phyloP scores from a whole-genome alignment of 2,797 vertebrate genomes.

The Psittacula echo region DNA sequence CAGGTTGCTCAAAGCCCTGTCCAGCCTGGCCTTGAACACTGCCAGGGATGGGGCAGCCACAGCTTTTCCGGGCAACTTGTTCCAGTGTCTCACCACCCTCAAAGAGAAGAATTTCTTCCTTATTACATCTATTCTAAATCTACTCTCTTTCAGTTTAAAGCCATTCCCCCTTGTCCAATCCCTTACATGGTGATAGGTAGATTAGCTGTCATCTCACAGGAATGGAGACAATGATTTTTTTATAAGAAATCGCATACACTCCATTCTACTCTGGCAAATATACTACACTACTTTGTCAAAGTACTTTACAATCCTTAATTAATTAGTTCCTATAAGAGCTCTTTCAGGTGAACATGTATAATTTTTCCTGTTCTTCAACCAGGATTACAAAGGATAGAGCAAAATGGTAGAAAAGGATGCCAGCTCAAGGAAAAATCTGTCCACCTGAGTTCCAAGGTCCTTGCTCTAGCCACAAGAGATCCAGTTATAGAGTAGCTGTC shows the following conservation, averaged over 20 bases:
- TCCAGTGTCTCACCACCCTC: neutral
- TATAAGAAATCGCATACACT: constrained; percentile 52
- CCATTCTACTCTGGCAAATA: constrained; percentile 5
- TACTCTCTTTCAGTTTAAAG: neutral
- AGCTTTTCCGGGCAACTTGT: neutral
- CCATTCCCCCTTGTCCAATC: neutral
- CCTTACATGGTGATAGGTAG: neutral
- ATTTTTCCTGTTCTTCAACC: neutral
- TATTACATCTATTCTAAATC: neutral
- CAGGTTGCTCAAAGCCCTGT: neutral
- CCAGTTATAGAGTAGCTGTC: neutral
- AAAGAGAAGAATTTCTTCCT: neutral
- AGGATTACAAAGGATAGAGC: neutral
- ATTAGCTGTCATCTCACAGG: constrained; percentile 53
- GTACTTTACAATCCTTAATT: constrained; percentile 27
- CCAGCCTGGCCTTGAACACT: neutral
- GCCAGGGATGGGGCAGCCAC: neutral
- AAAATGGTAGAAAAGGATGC: neutral
- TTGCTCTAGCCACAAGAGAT: neutral
- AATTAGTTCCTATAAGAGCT: constrained; percentile 28
- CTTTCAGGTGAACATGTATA: neutral
- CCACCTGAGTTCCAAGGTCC: neutral
- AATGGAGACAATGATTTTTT: constrained; percentile 60
- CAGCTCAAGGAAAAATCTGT: neutral
- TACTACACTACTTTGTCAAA: neutral